Percentiles rank a stretch among this genome's conserved stretches.
Conservation (phyloP, 2,888 invertebrate species). For the Entomobrya multifasciata region DNA sequence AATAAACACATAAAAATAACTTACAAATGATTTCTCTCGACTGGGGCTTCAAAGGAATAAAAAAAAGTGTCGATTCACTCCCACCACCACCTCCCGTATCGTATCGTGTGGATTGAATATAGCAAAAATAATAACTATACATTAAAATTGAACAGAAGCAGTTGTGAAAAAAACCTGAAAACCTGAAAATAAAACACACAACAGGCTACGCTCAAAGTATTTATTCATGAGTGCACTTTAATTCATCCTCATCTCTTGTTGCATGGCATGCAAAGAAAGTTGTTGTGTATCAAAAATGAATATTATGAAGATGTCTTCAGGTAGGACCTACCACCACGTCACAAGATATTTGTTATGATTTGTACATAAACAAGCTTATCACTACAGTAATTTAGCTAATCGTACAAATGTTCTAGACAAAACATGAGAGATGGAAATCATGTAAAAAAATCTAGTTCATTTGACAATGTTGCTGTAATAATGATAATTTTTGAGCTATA, state of each 20-base stretch:
- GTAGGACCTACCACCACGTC: slow-evolving; percentile 70
- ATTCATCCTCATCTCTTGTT: slow-evolving; percentile 32
- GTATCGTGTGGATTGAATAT: neutral
- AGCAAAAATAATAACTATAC: neutral
- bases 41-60: slow-evolving; percentile 10
- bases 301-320: slow-evolving; percentile 53
- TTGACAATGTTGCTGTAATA: neutral
- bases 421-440: neutral
- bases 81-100: slow-evolving; percentile 38
- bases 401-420: neutral
- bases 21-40: slow-evolving; percentile 38
- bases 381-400: neutral
- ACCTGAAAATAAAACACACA: slow-evolving; percentile 49
- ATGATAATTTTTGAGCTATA: slow-evolving; percentile 2
- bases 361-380: slow-evolving; percentile 5
- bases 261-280: neutral
- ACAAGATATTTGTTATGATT: slow-evolving; percentile 62
- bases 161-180: slow-evolving; percentile 36
- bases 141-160: slow-evolving; percentile 26
- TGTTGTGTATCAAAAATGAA: slow-evolving; percentile 3
- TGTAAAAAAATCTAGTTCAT: slow-evolving; percentile 34
- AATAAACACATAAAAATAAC: slow-evolving; percentile 31
- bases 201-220: slow-evolving; percentile 5
- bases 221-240: slow-evolving; percentile 40
- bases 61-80: slow-evolving; percentile 51